Conservation (phyloP, 2,888 invertebrate species). For the Caenorhabditis sp. region DNA sequence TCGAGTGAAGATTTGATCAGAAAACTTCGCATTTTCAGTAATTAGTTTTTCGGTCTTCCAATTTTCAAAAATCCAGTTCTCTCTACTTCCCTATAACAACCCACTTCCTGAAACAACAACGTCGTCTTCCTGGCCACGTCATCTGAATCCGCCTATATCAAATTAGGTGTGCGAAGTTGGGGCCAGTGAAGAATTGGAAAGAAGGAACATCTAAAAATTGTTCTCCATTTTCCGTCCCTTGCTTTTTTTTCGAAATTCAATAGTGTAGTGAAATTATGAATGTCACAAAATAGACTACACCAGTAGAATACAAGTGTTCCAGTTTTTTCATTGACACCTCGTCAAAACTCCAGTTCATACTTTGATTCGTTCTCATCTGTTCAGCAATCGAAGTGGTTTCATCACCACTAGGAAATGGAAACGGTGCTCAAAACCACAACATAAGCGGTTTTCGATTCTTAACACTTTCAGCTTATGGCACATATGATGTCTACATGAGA, state of each 20-base stretch:
- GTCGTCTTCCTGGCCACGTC: slow-evolving; percentile 14
- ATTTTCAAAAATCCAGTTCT: not conserved
- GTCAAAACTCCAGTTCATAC: too few relatives aligned
- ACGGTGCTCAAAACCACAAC: not conserved
- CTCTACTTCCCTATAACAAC: not conserved
- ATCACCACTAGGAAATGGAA: not conserved
- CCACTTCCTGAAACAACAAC: slow-evolving; percentile 6
- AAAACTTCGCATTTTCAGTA: too few relatives aligned
- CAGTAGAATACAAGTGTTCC: too few relatives aligned
- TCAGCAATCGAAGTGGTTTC: too few relatives aligned
- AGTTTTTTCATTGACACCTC: too few relatives aligned
- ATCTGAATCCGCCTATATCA: not conserved
- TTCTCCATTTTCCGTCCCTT: not conserved
- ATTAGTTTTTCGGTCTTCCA: too few relatives aligned
- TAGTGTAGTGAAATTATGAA: not conserved
- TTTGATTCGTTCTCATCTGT: not conserved
- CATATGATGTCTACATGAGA: slow-evolving; percentile 22
- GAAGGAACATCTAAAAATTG: slow-evolving; percentile 11
- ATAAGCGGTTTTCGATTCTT: slow-evolving; percentile 4
- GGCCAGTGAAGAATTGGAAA: not conserved
- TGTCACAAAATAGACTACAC: not conserved
- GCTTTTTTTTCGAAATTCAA: not conserved
- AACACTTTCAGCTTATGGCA: not conserved
- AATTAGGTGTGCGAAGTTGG: slow-evolving; percentile 17
- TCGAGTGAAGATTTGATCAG: too few relatives aligned